Percentiles rank a stretch among this genome's conserved stretches.
Conservation (phyloP, 2,113 vertebrate species). For the Strix uralensis region DNA sequence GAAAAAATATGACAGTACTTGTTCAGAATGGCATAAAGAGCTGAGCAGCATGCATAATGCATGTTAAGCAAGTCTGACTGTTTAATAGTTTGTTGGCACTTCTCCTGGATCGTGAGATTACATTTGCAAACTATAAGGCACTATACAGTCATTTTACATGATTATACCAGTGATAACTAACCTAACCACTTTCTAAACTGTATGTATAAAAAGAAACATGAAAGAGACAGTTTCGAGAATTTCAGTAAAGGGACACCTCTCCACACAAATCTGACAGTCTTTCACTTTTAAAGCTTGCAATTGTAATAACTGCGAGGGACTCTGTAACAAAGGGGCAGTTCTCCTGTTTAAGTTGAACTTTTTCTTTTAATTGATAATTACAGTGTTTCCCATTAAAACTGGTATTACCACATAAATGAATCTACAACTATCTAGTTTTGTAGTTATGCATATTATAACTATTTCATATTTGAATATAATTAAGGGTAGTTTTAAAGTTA, state of each 20-base stretch:
- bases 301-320: background rate
- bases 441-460: background rate
- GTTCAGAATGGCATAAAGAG: background rate
- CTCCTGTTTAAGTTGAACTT: background rate
- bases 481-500: background rate
- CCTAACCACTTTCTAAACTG: background rate
- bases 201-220: background rate
- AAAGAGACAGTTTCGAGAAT: background rate
- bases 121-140: background rate
- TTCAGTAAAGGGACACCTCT: background rate
- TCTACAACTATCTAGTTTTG: background rate
- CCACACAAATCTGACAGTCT: background rate
- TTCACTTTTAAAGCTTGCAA: background rate
- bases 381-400: background rate
- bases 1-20: background rate
- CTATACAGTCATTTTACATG: background rate
- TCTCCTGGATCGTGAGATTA: background rate
- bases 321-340: background rate
- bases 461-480: background rate
- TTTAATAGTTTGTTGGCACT: background rate
- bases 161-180: background rate
- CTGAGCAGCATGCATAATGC: background rate
- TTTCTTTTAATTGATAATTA: background rate
- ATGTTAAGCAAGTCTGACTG: background rate
- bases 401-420: background rate